These are phyloP conservation scores for Drosophila insularis DNA, from an alignment of 1,140 invertebrate species.

Conservation along the genomic window DNA sequence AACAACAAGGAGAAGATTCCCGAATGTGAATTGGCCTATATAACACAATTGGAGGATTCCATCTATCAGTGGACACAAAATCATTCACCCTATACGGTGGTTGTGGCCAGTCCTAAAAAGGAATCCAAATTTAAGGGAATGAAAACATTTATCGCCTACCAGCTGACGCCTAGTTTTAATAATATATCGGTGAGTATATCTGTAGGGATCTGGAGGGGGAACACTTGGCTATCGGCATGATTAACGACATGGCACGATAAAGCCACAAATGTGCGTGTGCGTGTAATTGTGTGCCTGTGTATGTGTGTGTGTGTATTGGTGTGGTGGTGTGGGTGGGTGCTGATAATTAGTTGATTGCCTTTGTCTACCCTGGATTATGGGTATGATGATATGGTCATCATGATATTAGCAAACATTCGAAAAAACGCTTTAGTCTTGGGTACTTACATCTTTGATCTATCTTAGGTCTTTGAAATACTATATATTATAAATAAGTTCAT, in stretches of 20 bases:
- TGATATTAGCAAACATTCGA: neutral
- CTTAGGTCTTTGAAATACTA: too few relatives aligned
- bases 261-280: conserved; percentile 11
- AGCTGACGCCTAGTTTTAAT: conserved; percentile 96
- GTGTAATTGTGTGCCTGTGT: neutral
- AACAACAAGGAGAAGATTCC: conserved; percentile 87
- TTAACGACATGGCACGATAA: conserved; percentile 55
- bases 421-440: too few relatives aligned
- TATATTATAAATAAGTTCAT: too few relatives aligned
- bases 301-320: conserved; percentile 6
- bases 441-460: too few relatives aligned
- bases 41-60: conserved; percentile 87
- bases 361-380: conserved; percentile 21
- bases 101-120: conserved; percentile 97
- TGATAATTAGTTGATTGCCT: conserved; percentile 33
- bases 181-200: conserved; percentile 92
- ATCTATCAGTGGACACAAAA: conserved; percentile 88
- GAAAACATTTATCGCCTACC: conserved; percentile 98
- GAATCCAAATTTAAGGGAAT: conserved; percentile 98
- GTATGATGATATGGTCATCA: conserved; percentile 25
- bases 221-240: conserved; percentile 28
- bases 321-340: conserved; percentile 8
- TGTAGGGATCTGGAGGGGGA: neutral
- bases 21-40: conserved; percentile 90
- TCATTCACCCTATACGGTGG: conserved; percentile 89